A percentile compares a stretch with the other conserved stretches of the same genome.
These are phyloP conservation scores for Botia almorhae DNA, from an alignment of 2,797 vertebrate genomes.

Conservation along the genomic window DNA sequence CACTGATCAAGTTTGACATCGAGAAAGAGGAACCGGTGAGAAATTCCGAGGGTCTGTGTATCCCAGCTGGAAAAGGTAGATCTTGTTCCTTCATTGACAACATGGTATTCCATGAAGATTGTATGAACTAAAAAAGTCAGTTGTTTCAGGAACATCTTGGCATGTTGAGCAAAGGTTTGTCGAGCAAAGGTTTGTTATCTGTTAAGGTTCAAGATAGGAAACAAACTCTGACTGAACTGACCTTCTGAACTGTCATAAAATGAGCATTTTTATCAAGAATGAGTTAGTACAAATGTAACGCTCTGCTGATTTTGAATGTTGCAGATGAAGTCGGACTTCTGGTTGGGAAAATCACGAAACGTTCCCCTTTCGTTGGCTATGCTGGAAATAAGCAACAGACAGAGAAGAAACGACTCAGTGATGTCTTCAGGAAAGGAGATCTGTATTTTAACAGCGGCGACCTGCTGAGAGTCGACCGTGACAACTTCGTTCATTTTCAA, in stretches of 20 bases:
- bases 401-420: conserved; percentile 84
- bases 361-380: conserved; percentile 85
- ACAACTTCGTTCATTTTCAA: conserved; percentile 90
- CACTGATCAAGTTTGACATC: conserved; percentile 87
- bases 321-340: conserved; percentile 87
- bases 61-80: conserved; percentile 82
- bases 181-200: neutral
- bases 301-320: neutral
- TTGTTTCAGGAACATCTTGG: no score
- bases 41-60: conserved; percentile 83
- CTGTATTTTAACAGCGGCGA: conserved; percentile 91
- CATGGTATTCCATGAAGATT: neutral
- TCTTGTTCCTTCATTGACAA: neutral
- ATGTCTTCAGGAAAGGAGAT: conserved; percentile 88
- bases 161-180: no score
- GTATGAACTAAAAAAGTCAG: neutral
- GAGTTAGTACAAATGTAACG: no score
- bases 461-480: conserved; percentile 80
- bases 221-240: neutral
- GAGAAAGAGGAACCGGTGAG: conserved; percentile 87
- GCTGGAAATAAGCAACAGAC: conserved; percentile 83
- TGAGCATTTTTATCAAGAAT: no score
- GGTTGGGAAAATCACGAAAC: conserved; percentile 79
- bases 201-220: neutral
- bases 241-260: neutral